Evolutionary conservation across 2,113 vertebrate species (phyloP).

Genomic region (Panurus biarmicus): DNA sequence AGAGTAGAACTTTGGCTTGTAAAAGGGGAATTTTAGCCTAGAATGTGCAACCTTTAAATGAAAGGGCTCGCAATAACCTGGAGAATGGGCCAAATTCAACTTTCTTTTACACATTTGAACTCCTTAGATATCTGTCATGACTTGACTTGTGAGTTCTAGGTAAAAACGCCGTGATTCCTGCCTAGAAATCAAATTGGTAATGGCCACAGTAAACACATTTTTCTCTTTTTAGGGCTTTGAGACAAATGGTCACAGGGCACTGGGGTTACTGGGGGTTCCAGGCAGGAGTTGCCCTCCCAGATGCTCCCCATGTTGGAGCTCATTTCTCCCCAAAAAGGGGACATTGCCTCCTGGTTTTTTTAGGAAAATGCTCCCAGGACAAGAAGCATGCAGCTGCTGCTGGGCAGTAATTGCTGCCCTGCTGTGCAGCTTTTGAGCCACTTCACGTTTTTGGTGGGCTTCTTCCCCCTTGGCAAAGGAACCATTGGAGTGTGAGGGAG

Average conservation of each 20-base stretch:
- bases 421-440: neutral
- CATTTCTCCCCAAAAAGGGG: neutral
- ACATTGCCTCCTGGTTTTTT: fast-evolving
- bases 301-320: neutral
- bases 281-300: neutral
- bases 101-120: neutral
- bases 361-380: neutral
- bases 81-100: neutral
- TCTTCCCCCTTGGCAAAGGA: neutral
- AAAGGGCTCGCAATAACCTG: neutral
- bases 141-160: neutral
- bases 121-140: neutral
- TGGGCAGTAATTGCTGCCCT: neutral
- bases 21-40: neutral
- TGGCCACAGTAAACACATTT: neutral
- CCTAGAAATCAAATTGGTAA: neutral
- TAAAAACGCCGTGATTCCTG: neutral
- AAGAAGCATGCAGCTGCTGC: neutral
- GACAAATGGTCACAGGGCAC: neutral
- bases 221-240: neutral
- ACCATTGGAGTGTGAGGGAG: neutral
- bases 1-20: neutral
- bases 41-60: neutral
- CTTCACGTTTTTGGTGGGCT: neutral
- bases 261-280: neutral